Evolutionary conservation across 2,797 vertebrate genomes (phyloP), one percentile per base, ranked within the genome.

Genomic region (Gymnopithys bicolor): DNA sequence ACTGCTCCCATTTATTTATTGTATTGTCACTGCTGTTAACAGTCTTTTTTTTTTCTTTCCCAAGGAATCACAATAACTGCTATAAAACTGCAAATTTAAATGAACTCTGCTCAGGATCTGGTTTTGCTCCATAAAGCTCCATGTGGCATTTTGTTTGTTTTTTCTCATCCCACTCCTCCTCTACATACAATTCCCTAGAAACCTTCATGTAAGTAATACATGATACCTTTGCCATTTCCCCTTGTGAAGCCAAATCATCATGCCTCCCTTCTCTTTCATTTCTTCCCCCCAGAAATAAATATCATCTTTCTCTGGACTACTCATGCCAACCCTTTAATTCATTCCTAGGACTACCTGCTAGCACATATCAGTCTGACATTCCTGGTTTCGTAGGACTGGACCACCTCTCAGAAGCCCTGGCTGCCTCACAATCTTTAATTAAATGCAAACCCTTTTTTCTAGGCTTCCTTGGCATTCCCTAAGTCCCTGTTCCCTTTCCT

Each of bases 11-110:
- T 92, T 94, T 52, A 95, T 88, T 94, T 94, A 79, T 70, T 84
- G 94, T 70, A 86, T 63, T 90, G 58, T 55, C 83, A 88, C 64
- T 73, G 48, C 52, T 89, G 60, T 48, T 76, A 90, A 82, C 21
- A 21, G 14, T 45, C 41, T 32, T 27, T 15, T 5, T 15, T 5
- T 45, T 21, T 19, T 16, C 21, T 13, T 4, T 0, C 25, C 8
- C 30, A 1, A 8, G 80, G 70, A 89, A 87, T 70, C 67, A 73
- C 73, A 84, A 91, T 86, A 89, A 79, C 62, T 67, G 70, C 84
- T 87, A 83, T 68, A 95, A 95, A 95, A 43, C 56, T 24, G 27
- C 59, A 94, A 79, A 90, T 87, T 84, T 89, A 92, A 95, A 95
- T 87, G 67, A 93, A 95, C 60, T 74, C 59, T 84, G 63, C 70